These are phyloP conservation scores for Dryomyza anilis DNA, from an alignment of 2,888 invertebrate species.

Conservation along the genomic window DNA sequence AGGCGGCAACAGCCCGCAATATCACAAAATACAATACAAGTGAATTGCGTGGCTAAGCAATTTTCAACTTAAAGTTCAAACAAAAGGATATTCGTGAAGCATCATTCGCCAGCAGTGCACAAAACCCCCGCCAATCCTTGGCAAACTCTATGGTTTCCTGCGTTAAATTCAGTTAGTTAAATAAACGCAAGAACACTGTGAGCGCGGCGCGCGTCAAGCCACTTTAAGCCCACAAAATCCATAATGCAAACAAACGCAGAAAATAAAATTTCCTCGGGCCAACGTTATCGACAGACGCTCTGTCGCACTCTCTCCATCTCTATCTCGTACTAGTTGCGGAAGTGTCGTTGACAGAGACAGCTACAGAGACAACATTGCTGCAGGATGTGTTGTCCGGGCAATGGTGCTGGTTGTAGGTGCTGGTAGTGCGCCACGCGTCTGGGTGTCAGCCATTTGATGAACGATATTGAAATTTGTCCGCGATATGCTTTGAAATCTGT, in stretches of 20 bases:
- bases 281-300: neutral
- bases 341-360: neutral
- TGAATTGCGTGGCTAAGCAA: slow-evolving; percentile 26
- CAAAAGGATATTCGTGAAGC: slow-evolving; percentile 50
- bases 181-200: slow-evolving; percentile 43
- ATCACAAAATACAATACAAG: slow-evolving; percentile 41
- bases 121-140: neutral
- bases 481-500: too few species aligned
- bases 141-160: slow-evolving; percentile 21
- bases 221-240: slow-evolving; percentile 59
- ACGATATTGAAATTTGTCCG: too few species aligned
- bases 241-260: slow-evolving; percentile 52
- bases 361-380: too few species aligned
- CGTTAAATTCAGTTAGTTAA: slow-evolving; percentile 9
- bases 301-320: neutral
- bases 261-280: slow-evolving; percentile 24
- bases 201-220: slow-evolving; percentile 52
- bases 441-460: too few species aligned
- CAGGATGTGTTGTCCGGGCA: too few species aligned
- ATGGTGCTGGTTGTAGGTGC: too few species aligned
- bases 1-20: neutral
- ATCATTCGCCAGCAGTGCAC: slow-evolving; percentile 21
- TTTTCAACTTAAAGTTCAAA: slow-evolving; percentile 50
- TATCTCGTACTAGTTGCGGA: neutral
- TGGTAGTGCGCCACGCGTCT: too few species aligned